These are phyloP conservation scores for Andricus quercusramuli DNA, from an alignment of 2,888 invertebrate genomes.

Conservation along the genomic window DNA sequence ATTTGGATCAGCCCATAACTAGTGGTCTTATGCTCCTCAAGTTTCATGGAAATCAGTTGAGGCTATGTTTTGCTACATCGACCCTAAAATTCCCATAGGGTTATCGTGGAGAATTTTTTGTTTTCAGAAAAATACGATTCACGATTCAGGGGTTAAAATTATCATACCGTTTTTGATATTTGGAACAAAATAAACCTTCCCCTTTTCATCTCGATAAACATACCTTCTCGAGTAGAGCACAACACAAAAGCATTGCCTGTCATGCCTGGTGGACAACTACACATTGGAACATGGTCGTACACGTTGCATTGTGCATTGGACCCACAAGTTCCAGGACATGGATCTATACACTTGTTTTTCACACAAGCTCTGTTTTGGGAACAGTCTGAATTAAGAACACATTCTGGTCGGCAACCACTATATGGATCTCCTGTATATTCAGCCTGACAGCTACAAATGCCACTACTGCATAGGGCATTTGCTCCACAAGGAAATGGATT, in stretches of 20 bases:
- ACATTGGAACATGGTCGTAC: slow-evolving; percentile 87
- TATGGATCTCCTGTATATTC: slow-evolving; percentile 81
- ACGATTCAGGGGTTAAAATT: no score
- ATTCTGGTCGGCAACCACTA: slow-evolving; percentile 90
- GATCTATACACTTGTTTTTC: slow-evolving; percentile 85
- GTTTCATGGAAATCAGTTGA: no score
- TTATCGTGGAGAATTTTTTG: no score
- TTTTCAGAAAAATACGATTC: no score
- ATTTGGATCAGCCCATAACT: not conserved
- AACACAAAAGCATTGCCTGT: slow-evolving; percentile 85
- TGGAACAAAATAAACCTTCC: not conserved
- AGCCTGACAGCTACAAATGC: slow-evolving; percentile 80
- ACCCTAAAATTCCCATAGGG: no score
- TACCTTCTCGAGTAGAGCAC: slow-evolving; percentile 80
- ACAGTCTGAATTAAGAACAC: slow-evolving; percentile 86
- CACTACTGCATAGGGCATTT: slow-evolving; percentile 72
- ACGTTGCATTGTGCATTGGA: slow-evolving; percentile 85
- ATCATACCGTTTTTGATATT: no score
- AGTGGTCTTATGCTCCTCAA: no score
- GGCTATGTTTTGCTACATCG: no score
- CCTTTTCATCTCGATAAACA: slow-evolving; percentile 50
- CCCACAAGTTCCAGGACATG: slow-evolving; percentile 87
- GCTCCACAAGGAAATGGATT: slow-evolving; percentile 86
- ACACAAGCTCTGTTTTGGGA: slow-evolving; percentile 87
- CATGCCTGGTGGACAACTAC: slow-evolving; percentile 84